Evolutionary conservation across 2,888 invertebrate species (phyloP).

Genomic region (Actias luna): DNA sequence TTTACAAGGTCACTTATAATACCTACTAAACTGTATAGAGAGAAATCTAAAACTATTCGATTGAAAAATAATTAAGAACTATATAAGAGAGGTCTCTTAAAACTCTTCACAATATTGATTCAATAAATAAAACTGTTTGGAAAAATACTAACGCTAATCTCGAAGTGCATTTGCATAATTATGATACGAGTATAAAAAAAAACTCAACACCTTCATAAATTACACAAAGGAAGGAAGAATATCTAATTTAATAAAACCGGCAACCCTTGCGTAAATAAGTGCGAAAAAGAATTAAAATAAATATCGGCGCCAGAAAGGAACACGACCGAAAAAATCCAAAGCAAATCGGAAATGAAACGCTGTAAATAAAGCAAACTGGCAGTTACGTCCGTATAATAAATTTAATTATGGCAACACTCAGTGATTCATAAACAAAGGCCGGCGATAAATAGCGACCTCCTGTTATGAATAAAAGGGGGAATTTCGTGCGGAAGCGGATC

Average conservation of each 20-base stretch:
- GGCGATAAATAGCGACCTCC: slow-evolving; percentile 23
- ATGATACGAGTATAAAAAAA: no score
- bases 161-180: no score
- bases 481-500: slow-evolving; percentile 13
- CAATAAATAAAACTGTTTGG: no score
- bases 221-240: not conserved
- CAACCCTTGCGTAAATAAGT: slow-evolving; percentile 4
- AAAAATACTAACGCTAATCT: no score
- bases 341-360: slow-evolving; percentile 59
- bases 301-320: not conserved
- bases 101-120: no score
- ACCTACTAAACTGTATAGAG: no score
- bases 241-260: slow-evolving; percentile 6
- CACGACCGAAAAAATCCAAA: slow-evolving; percentile 20
- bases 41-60: no score
- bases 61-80: no score
- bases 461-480: slow-evolving; percentile 25
- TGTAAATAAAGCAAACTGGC: slow-evolving; percentile 57
- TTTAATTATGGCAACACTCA: slow-evolving; percentile 60
- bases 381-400: slow-evolving; percentile 61
- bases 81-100: no score
- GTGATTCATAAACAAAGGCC: slow-evolving; percentile 46
- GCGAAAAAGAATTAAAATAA: slow-evolving; percentile 2
- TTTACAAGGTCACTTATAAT: no score
- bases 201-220: not conserved